Evolutionary conservation across 2,113 vertebrate species (phyloP).

Genomic region (Nansenia antarctica): DNA sequence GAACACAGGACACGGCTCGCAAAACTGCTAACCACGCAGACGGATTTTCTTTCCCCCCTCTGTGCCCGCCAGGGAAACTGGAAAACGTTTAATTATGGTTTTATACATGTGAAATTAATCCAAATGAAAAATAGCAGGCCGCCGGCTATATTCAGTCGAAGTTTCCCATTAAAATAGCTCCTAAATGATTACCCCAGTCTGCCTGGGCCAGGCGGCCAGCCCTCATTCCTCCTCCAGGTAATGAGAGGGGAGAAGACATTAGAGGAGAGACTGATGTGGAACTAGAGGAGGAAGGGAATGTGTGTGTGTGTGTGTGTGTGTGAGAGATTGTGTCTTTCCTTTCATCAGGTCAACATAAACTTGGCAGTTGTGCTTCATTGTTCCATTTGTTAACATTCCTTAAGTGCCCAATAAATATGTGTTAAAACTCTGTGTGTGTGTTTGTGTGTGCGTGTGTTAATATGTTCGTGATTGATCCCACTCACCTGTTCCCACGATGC

Average conservation of each 20-base stretch:
- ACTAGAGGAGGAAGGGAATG: too few relatives aligned
- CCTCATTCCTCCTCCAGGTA: constrained; percentile 32
- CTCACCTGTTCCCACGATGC: constrained; percentile 94
- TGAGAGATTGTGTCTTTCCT: background rate
- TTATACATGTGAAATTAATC: constrained; percentile 34
- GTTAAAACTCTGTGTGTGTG: too few relatives aligned
- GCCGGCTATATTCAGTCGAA: constrained; percentile 36
- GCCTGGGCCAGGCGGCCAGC: background rate
- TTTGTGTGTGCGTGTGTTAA: background rate
- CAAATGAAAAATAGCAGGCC: constrained; percentile 25
- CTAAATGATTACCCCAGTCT: constrained; percentile 35
- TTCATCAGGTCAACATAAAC: too few relatives aligned
- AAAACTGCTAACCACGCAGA: background rate
- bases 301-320: too few relatives aligned
- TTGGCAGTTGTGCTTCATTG: too few relatives aligned
- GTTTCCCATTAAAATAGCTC: constrained; percentile 38
- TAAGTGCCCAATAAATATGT: too few relatives aligned
- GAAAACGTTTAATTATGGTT: constrained; percentile 35
- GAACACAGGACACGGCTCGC: too few relatives aligned
- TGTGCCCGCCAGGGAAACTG: background rate
- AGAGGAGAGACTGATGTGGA: background rate
- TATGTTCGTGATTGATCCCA: background rate
- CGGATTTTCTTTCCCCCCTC: background rate
- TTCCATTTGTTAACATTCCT: too few relatives aligned
- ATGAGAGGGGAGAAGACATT: background rate